Conservation (phyloP, 2,888 invertebrate genomes). For the Morpho deidamia region DNA sequence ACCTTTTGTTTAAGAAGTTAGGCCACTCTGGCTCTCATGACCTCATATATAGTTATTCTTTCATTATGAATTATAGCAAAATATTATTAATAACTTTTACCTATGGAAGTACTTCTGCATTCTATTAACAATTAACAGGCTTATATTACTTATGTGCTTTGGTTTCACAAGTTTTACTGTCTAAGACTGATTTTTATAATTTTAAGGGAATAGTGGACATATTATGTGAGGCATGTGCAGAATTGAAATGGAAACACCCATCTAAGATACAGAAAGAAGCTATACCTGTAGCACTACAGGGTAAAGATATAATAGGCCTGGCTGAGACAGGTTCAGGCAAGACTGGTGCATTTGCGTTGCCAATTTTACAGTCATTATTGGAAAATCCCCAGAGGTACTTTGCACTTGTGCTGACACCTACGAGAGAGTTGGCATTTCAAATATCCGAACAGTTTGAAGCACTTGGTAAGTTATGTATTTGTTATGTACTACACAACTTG, state of each 20-base stretch:
- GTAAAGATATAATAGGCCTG: conserved; percentile 82
- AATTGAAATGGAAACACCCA: conserved; percentile 95
- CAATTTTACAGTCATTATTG: conserved; percentile 93
- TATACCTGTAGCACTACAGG: conserved; percentile 93
- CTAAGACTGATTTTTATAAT: neutral
- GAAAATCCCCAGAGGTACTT: conserved; percentile 96
- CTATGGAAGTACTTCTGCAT: no score
- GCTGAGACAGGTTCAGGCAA: conserved; percentile 96
- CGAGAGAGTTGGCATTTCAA: conserved; percentile 98
- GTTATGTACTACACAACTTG: no score
- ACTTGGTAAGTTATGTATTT: conserved; percentile 83
- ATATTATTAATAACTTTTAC: no score
- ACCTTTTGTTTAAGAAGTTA: no score
- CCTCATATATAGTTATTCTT: no score
- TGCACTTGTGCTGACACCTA: conserved; percentile 95
- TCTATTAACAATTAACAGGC: no score
- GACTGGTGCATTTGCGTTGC: conserved; percentile 98
- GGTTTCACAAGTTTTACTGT: no score
- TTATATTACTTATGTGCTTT: no score
- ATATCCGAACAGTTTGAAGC: conserved; percentile 99
- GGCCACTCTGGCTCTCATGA: no score
- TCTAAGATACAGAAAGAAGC: conserved; percentile 97
- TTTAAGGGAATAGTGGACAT: conserved; percentile 92
- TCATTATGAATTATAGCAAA: no score
- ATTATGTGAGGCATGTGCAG: conserved; percentile 93